phyloP scores from a whole-genome alignment of 2,113 vertebrate species.

The Pardalotus punctatus region DNA sequence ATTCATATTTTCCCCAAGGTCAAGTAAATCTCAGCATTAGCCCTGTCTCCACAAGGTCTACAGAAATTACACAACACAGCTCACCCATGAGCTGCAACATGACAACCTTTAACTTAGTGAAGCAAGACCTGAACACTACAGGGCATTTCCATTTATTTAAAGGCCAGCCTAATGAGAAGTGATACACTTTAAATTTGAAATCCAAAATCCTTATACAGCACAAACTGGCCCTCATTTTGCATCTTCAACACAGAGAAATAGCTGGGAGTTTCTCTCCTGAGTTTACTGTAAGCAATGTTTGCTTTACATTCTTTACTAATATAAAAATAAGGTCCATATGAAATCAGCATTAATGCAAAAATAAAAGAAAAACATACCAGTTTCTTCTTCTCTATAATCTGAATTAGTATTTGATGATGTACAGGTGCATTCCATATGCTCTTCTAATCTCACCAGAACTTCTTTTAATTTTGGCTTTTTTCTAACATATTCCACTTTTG shows the following conservation, averaged over 20 bases:
- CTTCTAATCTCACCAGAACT: slow-evolving; percentile 95
- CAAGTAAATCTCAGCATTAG: slow-evolving; percentile 12
- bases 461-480: slow-evolving; percentile 96
- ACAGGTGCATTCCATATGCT: slow-evolving; percentile 95
- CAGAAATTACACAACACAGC: slow-evolving; percentile 1
- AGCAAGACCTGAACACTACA: not conserved
- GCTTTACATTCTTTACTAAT: slow-evolving; percentile 7
- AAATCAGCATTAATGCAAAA: slow-evolving; percentile 52
- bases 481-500: slow-evolving; percentile 95
- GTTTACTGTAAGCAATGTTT: not conserved
- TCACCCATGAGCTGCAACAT: not conserved
- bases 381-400: slow-evolving; percentile 90
- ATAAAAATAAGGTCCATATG: slow-evolving; percentile 10
- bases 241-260: not conserved
- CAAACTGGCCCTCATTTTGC: not conserved
- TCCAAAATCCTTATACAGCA: not conserved
- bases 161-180: not conserved
- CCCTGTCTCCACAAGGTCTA: not conserved
- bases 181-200: not conserved
- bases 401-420: slow-evolving; percentile 82
- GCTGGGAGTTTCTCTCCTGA: not conserved
- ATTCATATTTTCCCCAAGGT: not conserved
- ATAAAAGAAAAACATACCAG: slow-evolving; percentile 78
- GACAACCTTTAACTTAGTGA: slow-evolving; percentile 28
- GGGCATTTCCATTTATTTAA: not conserved